Conservation (phyloP, 1,140 invertebrate genomes). For the Drosophila setifemur region DNA sequence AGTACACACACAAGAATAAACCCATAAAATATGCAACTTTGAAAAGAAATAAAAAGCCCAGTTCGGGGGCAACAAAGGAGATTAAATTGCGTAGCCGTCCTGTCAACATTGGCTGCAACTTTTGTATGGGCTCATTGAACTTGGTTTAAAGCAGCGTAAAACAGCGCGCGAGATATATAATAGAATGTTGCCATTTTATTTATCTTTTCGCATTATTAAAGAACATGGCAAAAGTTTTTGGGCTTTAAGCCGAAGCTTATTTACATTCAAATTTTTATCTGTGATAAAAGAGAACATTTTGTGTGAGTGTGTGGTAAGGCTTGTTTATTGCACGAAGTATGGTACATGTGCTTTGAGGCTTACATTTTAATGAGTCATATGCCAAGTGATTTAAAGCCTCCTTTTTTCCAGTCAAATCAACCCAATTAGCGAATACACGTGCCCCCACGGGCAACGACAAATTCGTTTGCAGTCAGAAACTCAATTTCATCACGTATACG, state of each 20-base stretch:
- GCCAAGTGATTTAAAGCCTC: background rate
- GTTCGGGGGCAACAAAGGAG: conserved; percentile 12
- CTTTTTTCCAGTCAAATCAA: background rate
- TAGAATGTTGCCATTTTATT: conserved; percentile 26
- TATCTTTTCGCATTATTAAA: conserved; percentile 1
- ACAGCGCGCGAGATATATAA: conserved; percentile 24
- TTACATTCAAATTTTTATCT: background rate
- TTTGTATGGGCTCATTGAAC: conserved; percentile 38
- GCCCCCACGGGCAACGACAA: too few species aligned
- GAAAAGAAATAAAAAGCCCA: conserved; percentile 38
- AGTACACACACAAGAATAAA: conserved; percentile 19
- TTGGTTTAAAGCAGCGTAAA: conserved; percentile 9
- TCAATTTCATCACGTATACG: conserved; percentile 36
- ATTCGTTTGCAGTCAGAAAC: background rate
- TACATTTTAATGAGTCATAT: background rate
- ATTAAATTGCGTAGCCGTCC: conserved; percentile 26
- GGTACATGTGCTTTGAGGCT: background rate
- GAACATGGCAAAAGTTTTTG: conserved; percentile 7
- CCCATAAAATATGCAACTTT: conserved; percentile 47
- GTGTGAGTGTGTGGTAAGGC: too few species aligned
- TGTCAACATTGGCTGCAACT: conserved; percentile 27
- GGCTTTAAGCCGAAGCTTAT: background rate
- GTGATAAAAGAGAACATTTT: background rate
- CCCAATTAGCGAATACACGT: background rate
- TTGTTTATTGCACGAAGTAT: background rate